Evolutionary conservation across 2,797 vertebrate genomes (phyloP).

Genomic region (Sciurus carolinensis): DNA sequence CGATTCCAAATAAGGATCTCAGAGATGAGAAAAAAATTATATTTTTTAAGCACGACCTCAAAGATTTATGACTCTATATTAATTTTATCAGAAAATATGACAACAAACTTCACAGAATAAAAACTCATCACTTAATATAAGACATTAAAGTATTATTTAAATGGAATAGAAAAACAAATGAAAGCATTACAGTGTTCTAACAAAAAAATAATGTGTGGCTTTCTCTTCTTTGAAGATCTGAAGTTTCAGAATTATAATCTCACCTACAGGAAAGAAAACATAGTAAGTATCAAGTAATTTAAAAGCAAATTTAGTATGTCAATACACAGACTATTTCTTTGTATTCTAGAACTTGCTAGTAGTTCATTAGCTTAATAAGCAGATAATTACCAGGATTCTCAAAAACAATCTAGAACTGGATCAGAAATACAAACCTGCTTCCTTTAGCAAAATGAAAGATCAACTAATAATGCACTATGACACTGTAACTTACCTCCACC

Average conservation of each 20-base stretch:
- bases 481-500: conserved; percentile 59
- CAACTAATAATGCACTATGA: not conserved
- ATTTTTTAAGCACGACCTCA: conserved; percentile 50
- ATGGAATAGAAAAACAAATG: conserved; percentile 56
- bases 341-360: conserved; percentile 43
- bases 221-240: conserved; percentile 53
- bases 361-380: conserved; percentile 11
- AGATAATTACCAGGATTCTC: not conserved
- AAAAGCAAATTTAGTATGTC: conserved; percentile 41
- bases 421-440: conserved; percentile 38
- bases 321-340: conserved; percentile 49
- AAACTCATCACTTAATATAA: conserved; percentile 64
- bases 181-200: conserved; percentile 66
- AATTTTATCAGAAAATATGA: conserved; percentile 56
- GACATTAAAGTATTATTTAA: conserved; percentile 74
- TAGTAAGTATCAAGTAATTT: conserved; percentile 57
- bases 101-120: conserved; percentile 62
- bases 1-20: conserved; percentile 45
- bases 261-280: conserved; percentile 69
- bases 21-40: not conserved
- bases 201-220: conserved; percentile 15
- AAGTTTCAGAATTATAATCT: conserved; percentile 68
- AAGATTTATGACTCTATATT: not conserved
- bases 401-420: conserved; percentile 51
- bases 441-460: conserved; percentile 55